phyloP scores from a whole-genome alignment of 2,797 vertebrate genomes.

The Amazona ochrocephala region DNA sequence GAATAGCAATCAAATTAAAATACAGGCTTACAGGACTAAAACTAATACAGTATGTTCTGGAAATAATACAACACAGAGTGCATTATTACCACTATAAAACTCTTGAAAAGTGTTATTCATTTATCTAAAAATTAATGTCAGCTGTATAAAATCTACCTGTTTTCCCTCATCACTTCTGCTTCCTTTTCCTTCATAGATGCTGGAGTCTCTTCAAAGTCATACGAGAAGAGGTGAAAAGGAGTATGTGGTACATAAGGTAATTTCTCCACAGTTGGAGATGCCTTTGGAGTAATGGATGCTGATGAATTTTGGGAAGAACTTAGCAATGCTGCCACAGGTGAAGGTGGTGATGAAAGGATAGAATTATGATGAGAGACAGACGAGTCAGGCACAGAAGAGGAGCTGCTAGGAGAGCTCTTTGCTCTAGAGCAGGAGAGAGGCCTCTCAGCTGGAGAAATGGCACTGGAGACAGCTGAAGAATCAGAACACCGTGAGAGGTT shows the following conservation, averaged over 20 bases:
- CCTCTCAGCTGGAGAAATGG: conserved; percentile 75
- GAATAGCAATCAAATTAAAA: background rate
- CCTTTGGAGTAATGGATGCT: conserved; percentile 69
- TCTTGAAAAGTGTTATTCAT: background rate
- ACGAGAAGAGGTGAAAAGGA: conserved; percentile 91
- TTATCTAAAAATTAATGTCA: background rate
- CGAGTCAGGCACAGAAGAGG: conserved; percentile 73
- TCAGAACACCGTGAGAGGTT: conserved; percentile 80
- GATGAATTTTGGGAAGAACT: conserved; percentile 72
- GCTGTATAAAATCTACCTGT: conserved; percentile 79
- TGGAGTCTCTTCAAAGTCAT: conserved; percentile 87
- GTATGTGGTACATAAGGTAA: conserved; percentile 91
- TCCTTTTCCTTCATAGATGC: conserved; percentile 78
- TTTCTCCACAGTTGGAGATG: conserved; percentile 76
- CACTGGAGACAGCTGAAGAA: conserved; percentile 78
- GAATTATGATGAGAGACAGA: conserved; percentile 35
- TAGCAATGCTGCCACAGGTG: conserved; percentile 33
- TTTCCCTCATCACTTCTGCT: conserved; percentile 76
- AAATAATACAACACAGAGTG: background rate
- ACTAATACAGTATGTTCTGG: background rate
- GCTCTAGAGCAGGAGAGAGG: conserved; percentile 68
- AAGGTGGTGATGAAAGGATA: conserved; percentile 55
- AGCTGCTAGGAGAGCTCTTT: conserved; percentile 54
- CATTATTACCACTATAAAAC: background rate
- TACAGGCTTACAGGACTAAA: background rate